Conservation (phyloP, 1,140 invertebrate genomes). For the Drosophila chauvacae region DNA sequence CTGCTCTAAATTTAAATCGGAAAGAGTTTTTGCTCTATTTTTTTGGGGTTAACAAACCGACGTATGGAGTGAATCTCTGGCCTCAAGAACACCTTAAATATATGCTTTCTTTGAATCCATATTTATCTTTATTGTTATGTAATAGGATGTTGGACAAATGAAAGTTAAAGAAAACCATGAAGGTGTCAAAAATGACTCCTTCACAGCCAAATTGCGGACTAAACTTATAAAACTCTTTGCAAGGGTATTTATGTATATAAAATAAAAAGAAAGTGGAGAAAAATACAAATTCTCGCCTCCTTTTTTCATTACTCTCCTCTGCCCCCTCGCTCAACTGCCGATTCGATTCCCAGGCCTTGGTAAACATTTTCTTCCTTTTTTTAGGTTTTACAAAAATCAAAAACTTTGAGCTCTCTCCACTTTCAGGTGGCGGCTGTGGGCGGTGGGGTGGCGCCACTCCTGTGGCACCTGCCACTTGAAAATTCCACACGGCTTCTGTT, state of each 20-base stretch:
- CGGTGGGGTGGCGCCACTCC: conserved; percentile 1
- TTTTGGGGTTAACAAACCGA: too few relatives aligned
- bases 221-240: background rate
- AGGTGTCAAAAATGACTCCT: too few relatives aligned
- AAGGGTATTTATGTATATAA: background rate
- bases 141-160: too few relatives aligned
- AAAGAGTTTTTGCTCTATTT: too few relatives aligned
- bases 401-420: conserved; percentile 57
- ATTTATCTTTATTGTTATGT: too few relatives aligned
- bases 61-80: too few relatives aligned
- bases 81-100: too few relatives aligned
- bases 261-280: background rate
- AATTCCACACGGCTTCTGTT: conserved; percentile 77
- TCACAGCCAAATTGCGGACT: too few relatives aligned
- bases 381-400: conserved; percentile 64
- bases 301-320: conserved; percentile 1
- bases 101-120: too few relatives aligned
- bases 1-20: background rate
- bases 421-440: conserved; percentile 11
- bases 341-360: conserved; percentile 39
- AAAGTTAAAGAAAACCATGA: too few relatives aligned
- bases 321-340: background rate
- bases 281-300: conserved; percentile 12
- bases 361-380: conserved; percentile 59
- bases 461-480: conserved; percentile 72